Evolutionary conservation across 2,113 vertebrate species (phyloP), one percentile per base, ranked within the genome.

Genomic region (Morone saxatilis): DNA sequence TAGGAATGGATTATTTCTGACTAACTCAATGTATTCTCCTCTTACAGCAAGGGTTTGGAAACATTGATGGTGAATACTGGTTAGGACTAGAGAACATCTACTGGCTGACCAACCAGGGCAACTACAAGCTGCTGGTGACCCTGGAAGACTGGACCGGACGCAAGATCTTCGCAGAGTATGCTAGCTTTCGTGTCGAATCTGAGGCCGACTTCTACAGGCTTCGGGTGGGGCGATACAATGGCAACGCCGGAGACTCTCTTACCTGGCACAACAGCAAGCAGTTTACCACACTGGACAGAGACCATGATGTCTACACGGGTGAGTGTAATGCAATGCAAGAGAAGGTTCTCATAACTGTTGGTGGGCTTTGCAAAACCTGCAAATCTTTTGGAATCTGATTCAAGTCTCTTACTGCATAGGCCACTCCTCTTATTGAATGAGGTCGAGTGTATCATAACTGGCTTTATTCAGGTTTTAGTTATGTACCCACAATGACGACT

Each of bases 41-140:
- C 36, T 56, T 22, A 71, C 91, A 99, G 97, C 97, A 98, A 97
- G 97, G 98, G 51, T 99, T 99, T 85, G 98, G 98, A 78, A 98
- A 98, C 85, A 98, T 98, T 16, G 97, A 98, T n/a, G 97, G 97
- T 10, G 98, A 99, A 81, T 98, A 99, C 40, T 99, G 97, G 97
- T 94, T 99, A 0, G 97, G 98, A 51, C 91, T 99, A 81, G 97
- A 99, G 92, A 98, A 98, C 81, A 97, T 99, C 91, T 97, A 98
- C 65, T 98, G 96, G 97, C 90, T 99, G 91, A 99, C 98, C 14
- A 98, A 96, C 86, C 97, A 99, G 94, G 97, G 94, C 82, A 98
- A 96, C 90, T 98, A 99, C 93, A 98, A 98, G 90, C 93, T 99
- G 84, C 94, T 99, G 20, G 95, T 99, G 85, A 98, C 95, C 40